Conservation (phyloP, 2,797 vertebrate genomes). For the Scolopax rusticola region DNA sequence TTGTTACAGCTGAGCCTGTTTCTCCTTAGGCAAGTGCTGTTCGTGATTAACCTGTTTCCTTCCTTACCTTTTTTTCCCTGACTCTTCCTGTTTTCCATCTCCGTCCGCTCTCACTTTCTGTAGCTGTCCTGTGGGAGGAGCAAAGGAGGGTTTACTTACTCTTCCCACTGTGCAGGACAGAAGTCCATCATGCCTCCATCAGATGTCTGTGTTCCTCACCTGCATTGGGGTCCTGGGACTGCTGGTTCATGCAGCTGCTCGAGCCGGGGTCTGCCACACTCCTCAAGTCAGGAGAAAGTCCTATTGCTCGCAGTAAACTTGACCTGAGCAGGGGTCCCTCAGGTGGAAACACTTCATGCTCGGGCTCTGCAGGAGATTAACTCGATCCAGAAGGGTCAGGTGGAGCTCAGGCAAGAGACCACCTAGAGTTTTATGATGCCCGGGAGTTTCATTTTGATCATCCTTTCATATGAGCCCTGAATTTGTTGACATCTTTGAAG, state of each 20-base stretch:
- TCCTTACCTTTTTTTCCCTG: neutral
- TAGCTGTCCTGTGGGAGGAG: neutral
- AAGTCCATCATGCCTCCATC: accelerated
- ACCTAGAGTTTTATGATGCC: neutral
- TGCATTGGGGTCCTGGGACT: neutral
- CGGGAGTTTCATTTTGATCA: neutral
- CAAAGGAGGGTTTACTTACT: neutral
- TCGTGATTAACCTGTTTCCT: neutral
- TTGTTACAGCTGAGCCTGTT: neutral
- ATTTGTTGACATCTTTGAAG: neutral
- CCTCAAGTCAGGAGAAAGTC: neutral
- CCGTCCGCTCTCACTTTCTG: accelerated
- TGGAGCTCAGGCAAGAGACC: neutral
- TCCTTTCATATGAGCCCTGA: neutral
- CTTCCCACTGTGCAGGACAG: neutral
- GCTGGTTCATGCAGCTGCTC: neutral
- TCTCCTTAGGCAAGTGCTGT: neutral
- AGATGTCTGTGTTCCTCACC: accelerated
- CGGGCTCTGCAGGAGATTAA: neutral
- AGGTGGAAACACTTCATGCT: neutral
- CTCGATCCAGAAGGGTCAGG: neutral
- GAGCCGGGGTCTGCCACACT: neutral
- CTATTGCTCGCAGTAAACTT: neutral
- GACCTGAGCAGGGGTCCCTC: neutral
- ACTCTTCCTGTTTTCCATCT: neutral